phyloP scores from a whole-genome alignment of 2,797 vertebrate species.

The Moxostoma hubbsi region DNA sequence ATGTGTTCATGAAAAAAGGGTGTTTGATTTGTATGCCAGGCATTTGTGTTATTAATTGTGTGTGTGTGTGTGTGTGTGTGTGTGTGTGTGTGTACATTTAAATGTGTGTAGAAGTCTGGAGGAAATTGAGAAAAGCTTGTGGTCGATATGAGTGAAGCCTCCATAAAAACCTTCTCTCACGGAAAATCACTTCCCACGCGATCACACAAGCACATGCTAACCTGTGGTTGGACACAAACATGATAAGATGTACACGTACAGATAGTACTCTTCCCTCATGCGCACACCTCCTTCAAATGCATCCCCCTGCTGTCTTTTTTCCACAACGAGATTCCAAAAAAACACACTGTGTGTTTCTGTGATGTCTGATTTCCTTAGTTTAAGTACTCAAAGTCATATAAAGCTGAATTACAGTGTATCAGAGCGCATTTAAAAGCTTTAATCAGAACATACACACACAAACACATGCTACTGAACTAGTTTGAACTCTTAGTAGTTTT shows the following conservation, averaged over 20 bases:
- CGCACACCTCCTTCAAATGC: slow-evolving; percentile 61
- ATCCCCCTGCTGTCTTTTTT: slow-evolving; percentile 57
- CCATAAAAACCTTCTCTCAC: slow-evolving; percentile 77
- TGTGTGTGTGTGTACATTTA: slow-evolving; percentile 30
- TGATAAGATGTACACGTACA: slow-evolving; percentile 41
- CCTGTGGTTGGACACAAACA: slow-evolving; percentile 22
- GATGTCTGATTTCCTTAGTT: slow-evolving; percentile 59
- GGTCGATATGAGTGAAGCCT: slow-evolving; percentile 74
- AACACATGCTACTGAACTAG: slow-evolving; percentile 58
- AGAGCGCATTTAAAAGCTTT: slow-evolving; percentile 57
- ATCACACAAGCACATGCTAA: slow-evolving; percentile 19
- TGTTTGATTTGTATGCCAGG: slow-evolving; percentile 37
- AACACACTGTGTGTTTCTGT: slow-evolving; percentile 34
- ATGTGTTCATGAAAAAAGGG: background rate
- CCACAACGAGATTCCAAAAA: slow-evolving; percentile 53
- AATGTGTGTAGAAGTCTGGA: slow-evolving; percentile 38
- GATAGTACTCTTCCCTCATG: slow-evolving; percentile 15
- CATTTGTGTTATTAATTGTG: slow-evolving; percentile 28
- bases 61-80: background rate
- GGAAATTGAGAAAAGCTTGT: slow-evolving; percentile 75
- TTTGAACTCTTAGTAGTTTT: slow-evolving; percentile 57
- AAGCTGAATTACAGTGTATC: slow-evolving; percentile 59
- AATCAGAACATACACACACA: slow-evolving; percentile 49
- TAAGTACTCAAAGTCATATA: slow-evolving; percentile 58
- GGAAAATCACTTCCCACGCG: slow-evolving; percentile 78